Evolutionary conservation across 2,113 vertebrate genomes (phyloP).

Genomic region (Ailuropoda melanoleuca): DNA sequence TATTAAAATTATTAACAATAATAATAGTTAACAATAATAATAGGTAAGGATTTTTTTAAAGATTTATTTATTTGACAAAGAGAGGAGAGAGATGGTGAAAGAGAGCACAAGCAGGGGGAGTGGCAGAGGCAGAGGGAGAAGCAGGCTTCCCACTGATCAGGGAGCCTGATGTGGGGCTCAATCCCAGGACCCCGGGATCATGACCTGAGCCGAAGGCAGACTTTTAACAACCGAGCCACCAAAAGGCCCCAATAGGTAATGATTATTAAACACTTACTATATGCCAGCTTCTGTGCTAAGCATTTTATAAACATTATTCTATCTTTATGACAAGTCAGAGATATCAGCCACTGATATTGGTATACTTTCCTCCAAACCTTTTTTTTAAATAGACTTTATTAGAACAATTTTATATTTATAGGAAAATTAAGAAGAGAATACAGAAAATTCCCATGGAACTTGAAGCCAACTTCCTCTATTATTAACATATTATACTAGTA

Average conservation of each 20-base stretch:
- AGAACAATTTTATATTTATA: not conserved
- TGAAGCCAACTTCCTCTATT: not conserved
- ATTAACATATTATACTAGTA: not conserved
- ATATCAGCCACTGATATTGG: not conserved
- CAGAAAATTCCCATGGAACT: not conserved
- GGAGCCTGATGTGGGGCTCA: no score
- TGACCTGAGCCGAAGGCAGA: no score
- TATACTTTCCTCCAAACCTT: not conserved
- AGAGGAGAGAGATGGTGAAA: no score
- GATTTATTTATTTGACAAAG: no score
- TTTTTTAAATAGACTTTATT: not conserved
- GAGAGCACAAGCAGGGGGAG: no score
- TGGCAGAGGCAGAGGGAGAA: no score
- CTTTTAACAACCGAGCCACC: no score
- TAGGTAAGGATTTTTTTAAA: not conserved
- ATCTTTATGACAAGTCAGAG: not conserved
- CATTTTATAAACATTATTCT: not conserved
- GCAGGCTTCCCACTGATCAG: no score
- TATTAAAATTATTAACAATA: not conserved
- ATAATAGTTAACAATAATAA: not conserved
- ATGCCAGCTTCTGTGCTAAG: not conserved
- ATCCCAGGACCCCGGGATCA: no score
- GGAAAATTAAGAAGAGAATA: not conserved
- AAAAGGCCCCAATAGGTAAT: not conserved
- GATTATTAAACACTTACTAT: not conserved